Evolutionary conservation across 2,113 vertebrate genomes (phyloP), one percentile per base, ranked within the genome.

Genomic region (Zapornia atra): DNA sequence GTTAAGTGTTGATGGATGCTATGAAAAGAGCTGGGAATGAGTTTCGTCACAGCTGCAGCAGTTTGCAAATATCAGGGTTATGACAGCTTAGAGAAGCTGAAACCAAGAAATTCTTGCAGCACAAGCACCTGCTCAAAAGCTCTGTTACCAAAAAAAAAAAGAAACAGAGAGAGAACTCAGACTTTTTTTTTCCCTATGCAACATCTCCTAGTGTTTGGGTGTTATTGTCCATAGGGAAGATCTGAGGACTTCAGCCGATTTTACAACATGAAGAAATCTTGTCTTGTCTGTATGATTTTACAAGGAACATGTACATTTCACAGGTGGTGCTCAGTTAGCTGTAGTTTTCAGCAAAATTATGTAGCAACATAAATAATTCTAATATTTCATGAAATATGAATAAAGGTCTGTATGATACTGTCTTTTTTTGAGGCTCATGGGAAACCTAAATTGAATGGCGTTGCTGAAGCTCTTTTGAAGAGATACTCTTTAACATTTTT

Each of bases 371-470:
- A 93, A 92, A 91, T 91, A 94, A 93, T 94, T 89, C 84, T 40
- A 54, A 64, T 79, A 79, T 86, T 44, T 84, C 34, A 95, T 92
- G 34, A 95, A 96, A 94, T 84, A 91, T 87, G 65, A 87, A 94
- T 94, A 68, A 71, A 79, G 73, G 19, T 36, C 53, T 86, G n/a
- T 68, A 71, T 6, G 7, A 53, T 76, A 61, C 36, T 77, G 86
- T 26, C 5, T 13, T 26, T 70, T 75, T 83, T 69, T 53, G 46
- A 68, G 29, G 20, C 42, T 92, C 33, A 25, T 56, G 70, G 78
- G 72, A 85, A 95, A 69, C 48, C 53, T 87, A 54, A 92, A 91
- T 56, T 78, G 77, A 86, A 82, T 78, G 72, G 25, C 92, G 69
- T 78, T 82, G 72, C 77, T 82, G 84, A 79, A 64, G 63, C 54